Conservation (phyloP, 2,888 invertebrate species). For the Watsonalla binaria region DNA sequence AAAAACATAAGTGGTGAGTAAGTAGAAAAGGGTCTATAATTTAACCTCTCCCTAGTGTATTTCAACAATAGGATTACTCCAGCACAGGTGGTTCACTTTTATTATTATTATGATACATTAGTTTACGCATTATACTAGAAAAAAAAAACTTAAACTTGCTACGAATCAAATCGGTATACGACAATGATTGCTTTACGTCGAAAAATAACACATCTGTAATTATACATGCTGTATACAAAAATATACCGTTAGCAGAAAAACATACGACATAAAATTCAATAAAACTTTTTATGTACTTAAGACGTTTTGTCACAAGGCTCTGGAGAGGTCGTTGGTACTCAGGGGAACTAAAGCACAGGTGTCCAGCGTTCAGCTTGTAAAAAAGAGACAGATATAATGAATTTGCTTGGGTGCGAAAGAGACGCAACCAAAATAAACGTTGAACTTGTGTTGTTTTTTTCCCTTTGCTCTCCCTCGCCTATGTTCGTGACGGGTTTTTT, state of each 20-base stretch:
- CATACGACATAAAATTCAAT: slow-evolving; percentile 37
- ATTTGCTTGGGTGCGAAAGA: slow-evolving; percentile 37
- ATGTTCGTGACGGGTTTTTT: slow-evolving; percentile 77
- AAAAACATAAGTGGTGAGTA: slow-evolving; percentile 18
- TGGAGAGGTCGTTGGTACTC: slow-evolving; percentile 77
- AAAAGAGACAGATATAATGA: slow-evolving; percentile 47
- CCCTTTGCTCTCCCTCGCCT: slow-evolving; percentile 76
- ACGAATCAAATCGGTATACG: slow-evolving; percentile 77
- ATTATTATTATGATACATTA: slow-evolving; percentile 74
- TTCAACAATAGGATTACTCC: slow-evolving; percentile 62
- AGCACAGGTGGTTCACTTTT: slow-evolving; percentile 67
- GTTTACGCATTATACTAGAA: slow-evolving; percentile 64
- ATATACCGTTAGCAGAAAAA: slow-evolving; percentile 24
- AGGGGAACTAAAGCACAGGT: slow-evolving; percentile 79
- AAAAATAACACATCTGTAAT: slow-evolving; percentile 68
- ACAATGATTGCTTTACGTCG: slow-evolving; percentile 73
- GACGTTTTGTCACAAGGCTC: slow-evolving; percentile 42
- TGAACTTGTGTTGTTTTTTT: slow-evolving; percentile 75
- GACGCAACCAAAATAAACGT: slow-evolving; percentile 77
- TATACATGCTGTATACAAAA: slow-evolving; percentile 29
- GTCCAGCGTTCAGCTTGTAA: slow-evolving; percentile 72
- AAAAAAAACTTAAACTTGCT: slow-evolving; percentile 57
- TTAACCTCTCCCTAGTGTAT: slow-evolving; percentile 48
- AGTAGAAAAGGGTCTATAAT: slow-evolving; percentile 19
- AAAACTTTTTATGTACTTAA: slow-evolving; percentile 32